phyloP scores from a whole-genome alignment of 2,113 vertebrate genomes.

The Prinia subflava region DNA sequence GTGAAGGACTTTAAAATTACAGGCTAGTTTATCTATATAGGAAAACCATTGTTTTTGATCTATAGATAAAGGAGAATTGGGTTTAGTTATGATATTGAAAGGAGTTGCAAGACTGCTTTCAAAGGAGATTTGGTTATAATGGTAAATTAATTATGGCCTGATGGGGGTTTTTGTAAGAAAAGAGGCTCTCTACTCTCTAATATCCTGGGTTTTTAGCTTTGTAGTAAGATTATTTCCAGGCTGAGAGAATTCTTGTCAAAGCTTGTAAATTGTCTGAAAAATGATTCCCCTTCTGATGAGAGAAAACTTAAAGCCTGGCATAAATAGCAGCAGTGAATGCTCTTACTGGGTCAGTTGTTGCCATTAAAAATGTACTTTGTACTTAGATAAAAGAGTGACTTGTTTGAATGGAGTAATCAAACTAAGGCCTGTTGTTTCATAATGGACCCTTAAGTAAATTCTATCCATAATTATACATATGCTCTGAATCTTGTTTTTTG shows the following conservation, averaged over 20 bases:
- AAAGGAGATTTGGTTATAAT: background rate
- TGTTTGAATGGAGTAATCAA: background rate
- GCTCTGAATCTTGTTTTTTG: background rate
- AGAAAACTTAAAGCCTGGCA: background rate
- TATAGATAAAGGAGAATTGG: background rate
- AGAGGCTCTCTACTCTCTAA: background rate
- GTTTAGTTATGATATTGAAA: background rate
- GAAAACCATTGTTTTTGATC: background rate
- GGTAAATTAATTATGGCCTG: background rate
- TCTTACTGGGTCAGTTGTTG: background rate
- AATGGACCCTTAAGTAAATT: background rate
- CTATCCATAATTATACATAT: background rate
- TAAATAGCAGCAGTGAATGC: background rate
- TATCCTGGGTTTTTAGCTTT: background rate
- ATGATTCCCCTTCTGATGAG: background rate
- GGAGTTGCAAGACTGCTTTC: background rate
- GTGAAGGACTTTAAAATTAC: background rate
- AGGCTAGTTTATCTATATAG: background rate
- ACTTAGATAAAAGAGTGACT: background rate
- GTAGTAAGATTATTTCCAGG: background rate
- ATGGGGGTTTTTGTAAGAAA: background rate
- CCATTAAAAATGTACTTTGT: background rate
- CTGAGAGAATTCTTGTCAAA: background rate
- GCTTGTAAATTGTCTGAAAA: background rate
- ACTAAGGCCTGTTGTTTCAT: background rate